Conservation (phyloP, 1,140 invertebrate species). For the Calephelis nemesis region DNA sequence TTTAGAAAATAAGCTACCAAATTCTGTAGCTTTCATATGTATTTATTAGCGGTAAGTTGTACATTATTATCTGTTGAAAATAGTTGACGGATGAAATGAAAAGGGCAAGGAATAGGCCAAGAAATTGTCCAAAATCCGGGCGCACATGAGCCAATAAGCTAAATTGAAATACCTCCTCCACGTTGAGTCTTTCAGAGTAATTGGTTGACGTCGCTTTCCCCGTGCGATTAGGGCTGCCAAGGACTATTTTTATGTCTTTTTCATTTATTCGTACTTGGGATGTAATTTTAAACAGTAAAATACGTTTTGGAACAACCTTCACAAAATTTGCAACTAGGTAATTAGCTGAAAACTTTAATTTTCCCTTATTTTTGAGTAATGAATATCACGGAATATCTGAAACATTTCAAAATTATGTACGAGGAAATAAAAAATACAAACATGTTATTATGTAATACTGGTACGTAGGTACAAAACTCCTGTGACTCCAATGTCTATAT, state of each 20-base stretch:
- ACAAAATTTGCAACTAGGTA: not conserved
- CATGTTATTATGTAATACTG: too few relatives aligned
- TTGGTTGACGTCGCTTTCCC: constrained; percentile 59
- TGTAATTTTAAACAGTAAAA: constrained; percentile 5
- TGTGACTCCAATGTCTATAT: too few relatives aligned
- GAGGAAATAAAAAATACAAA: not conserved
- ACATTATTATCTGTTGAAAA: constrained; percentile 23
- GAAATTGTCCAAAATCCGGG: constrained; percentile 67
- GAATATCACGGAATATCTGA: not conserved
- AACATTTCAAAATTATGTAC: not conserved
- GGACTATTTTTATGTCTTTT: constrained; percentile 18
- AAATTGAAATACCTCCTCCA: constrained; percentile 68
- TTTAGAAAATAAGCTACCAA: too few relatives aligned
- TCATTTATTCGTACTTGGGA: constrained; percentile 10
- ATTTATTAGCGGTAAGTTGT: not conserved
- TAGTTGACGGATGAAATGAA: constrained; percentile 54
- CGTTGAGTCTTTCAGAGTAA: constrained; percentile 68
- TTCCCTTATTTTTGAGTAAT: not conserved
- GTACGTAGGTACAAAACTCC: too few relatives aligned
- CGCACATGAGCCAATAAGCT: constrained; percentile 71
- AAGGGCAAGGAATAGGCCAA: constrained; percentile 56
- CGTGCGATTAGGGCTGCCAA: constrained; percentile 47
- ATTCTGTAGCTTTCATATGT: too few relatives aligned
- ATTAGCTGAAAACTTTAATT: constrained; percentile 1
- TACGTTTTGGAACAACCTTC: constrained; percentile 8